These are phyloP conservation scores for Malurus melanocephalus DNA, from an alignment of 2,113 vertebrate species.

Conservation along the genomic window DNA sequence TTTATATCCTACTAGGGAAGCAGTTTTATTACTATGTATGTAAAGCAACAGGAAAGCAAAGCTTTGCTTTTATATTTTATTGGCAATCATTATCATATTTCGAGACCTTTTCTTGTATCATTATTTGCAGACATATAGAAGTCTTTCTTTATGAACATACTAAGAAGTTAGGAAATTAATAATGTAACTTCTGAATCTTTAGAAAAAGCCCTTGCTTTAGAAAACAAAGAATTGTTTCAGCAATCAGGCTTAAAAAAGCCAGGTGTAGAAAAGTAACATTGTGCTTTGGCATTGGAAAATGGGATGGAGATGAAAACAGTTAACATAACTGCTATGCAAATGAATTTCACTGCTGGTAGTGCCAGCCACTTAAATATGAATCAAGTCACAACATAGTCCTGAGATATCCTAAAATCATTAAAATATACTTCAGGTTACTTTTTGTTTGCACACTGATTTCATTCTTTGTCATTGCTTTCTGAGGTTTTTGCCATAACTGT, in stretches of 20 bases:
- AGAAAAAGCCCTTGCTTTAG: not conserved
- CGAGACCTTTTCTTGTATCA: not conserved
- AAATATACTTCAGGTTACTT: not conserved
- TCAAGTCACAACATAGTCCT: not conserved
- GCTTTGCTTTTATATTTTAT: constrained; percentile 44
- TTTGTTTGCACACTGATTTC: not conserved
- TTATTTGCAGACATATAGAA: not conserved
- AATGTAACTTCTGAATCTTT: not conserved
- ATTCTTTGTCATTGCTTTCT: not conserved
- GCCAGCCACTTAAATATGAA: not conserved
- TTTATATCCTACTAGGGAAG: constrained; percentile 40
- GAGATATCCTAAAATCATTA: not conserved
- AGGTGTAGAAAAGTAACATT: not conserved
- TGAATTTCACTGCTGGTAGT: not conserved
- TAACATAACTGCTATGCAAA: not conserved
- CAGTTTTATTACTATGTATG: constrained; percentile 39
- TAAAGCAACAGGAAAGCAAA: constrained; percentile 45
- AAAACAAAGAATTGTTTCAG: not conserved
- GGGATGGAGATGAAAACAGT: not conserved
- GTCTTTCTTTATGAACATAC: not conserved
- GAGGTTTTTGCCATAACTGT: not conserved
- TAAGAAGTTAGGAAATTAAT: constrained; percentile 22
- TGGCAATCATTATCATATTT: constrained; percentile 28
- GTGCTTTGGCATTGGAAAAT: not conserved
- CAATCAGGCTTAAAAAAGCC: not conserved